Conservation (phyloP, 2,888 invertebrate genomes). For the Minunthozetes semirufus region DNA sequence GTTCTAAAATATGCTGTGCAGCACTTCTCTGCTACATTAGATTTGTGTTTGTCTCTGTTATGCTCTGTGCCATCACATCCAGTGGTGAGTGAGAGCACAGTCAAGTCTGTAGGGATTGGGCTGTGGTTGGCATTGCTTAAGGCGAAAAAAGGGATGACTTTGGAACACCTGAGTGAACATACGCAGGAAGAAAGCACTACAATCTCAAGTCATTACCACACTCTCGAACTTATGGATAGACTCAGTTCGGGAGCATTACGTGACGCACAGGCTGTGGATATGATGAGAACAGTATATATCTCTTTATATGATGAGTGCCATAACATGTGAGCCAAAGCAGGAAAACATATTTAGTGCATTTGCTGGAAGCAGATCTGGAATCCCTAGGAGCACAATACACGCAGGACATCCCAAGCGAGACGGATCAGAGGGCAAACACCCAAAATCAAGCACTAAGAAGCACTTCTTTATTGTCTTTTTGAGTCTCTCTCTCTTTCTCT, state of each 20-base stretch:
- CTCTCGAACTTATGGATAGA: slow-evolving; percentile 23
- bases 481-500: too few species aligned
- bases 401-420: slow-evolving; percentile 20
- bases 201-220: slow-evolving; percentile 26
- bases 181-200: slow-evolving; percentile 26
- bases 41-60: slow-evolving; percentile 12
- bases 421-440: slow-evolving; percentile 29
- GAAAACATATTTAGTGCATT: slow-evolving; percentile 28
- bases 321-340: slow-evolving; percentile 5
- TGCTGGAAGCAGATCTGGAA: slow-evolving; percentile 21
- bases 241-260: slow-evolving; percentile 28
- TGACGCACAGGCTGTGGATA: slow-evolving; percentile 11
- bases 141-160: slow-evolving; percentile 31
- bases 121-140: slow-evolving; percentile 21
- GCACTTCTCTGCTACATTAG: not conserved
- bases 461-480: slow-evolving; percentile 12
- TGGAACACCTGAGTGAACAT: slow-evolving; percentile 28
- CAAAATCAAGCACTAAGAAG: slow-evolving; percentile 7
- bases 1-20: not conserved
- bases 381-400: not conserved
- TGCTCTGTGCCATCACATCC: slow-evolving; percentile 22
- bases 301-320: slow-evolving; percentile 13
- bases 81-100: slow-evolving; percentile 22
- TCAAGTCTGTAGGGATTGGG: slow-evolving; percentile 28
- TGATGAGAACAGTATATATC: slow-evolving; percentile 14